Base-by-base conservation (phyloP, 2,888 invertebrate species). In the Tortrix viridana region DNA sequence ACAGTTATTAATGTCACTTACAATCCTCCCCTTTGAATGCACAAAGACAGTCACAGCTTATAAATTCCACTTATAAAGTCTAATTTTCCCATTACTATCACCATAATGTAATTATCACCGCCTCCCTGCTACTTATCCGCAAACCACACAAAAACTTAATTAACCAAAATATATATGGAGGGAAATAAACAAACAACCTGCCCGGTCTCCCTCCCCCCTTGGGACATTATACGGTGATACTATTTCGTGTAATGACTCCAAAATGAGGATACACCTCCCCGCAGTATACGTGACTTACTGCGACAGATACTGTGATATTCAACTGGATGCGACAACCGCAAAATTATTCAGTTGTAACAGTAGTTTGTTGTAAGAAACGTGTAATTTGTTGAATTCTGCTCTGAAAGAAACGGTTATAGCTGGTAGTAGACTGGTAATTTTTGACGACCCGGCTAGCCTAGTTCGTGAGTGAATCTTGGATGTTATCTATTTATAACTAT, bases 221-320 rank as follows among this genome's bases (percentile, higher is more conserved):
- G 90, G 81, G 90, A 89, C 83, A 84, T 86, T 79, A 84, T 82
- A 85, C 86, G 90, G 86, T 88, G 89, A 89, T 90, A 90, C 90
- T 89, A 88, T 89, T 90, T 85, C 91, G 91, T 91, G 91, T 92
- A 90, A 91, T 91, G 91, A 90, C 89, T 91, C 83, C 89, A 86
- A 85, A 90, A 91, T 91, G 90, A 91, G 90, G 85, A 88, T 86
- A 86, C 81, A 83, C 82, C 81, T 80, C 81, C 83, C 84, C 78
- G 77, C 81, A 83, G 84, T 86, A 85, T 82, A 83, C 76, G 74
- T 73, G 72, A 78, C 74, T 63, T 46, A 57, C 57, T 32, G 22
- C 14, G 41, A 57, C 14, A 26, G 62, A 57, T 62, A 41, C 41
- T 41, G 41, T 43, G n/a, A n/a, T 12, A 9, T 38, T 16, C 1